These are phyloP conservation scores for Petrocephalus microphthalmus DNA, from an alignment of 2,113 vertebrate genomes.

Conservation along the genomic window DNA sequence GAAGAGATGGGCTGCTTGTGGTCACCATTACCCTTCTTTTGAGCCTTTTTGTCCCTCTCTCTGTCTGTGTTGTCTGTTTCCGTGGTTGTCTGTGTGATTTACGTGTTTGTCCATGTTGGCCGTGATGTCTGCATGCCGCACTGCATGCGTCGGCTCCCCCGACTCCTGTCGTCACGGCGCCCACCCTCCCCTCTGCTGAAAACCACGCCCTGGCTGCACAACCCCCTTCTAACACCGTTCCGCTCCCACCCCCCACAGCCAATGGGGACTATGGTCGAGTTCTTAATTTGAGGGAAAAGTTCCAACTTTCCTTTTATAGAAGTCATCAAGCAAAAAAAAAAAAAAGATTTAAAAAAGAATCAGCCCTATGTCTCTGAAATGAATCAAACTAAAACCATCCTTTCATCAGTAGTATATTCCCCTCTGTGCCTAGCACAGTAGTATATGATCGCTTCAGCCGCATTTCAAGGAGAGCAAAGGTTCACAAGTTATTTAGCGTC, in stretches of 20 bases:
- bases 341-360: neutral
- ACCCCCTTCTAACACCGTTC: neutral
- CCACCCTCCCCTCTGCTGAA: neutral
- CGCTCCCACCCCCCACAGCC: neutral
- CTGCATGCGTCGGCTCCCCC: constrained; percentile 45
- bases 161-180: constrained; percentile 14
- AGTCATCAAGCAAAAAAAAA: neutral
- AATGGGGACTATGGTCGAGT: neutral
- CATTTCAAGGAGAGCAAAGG: neutral
- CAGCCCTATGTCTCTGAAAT: neutral
- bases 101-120: constrained; percentile 27
- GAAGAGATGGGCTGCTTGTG: constrained; percentile 50
- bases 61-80: constrained; percentile 36
- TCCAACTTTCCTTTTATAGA: neutral
- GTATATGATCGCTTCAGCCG: neutral
- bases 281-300: constrained; percentile 16
- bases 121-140: constrained; percentile 33
- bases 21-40: constrained; percentile 10
- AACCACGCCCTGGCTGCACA: constrained; percentile 21
- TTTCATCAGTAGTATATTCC: neutral
- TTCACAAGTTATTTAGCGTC: neutral
- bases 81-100: constrained; percentile 31
- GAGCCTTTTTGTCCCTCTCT: constrained; percentile 32
- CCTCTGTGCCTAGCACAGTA: neutral
- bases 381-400: neutral